Conservation (phyloP, 2,113 vertebrate species). For the Dascyllus trimaculatus region DNA sequence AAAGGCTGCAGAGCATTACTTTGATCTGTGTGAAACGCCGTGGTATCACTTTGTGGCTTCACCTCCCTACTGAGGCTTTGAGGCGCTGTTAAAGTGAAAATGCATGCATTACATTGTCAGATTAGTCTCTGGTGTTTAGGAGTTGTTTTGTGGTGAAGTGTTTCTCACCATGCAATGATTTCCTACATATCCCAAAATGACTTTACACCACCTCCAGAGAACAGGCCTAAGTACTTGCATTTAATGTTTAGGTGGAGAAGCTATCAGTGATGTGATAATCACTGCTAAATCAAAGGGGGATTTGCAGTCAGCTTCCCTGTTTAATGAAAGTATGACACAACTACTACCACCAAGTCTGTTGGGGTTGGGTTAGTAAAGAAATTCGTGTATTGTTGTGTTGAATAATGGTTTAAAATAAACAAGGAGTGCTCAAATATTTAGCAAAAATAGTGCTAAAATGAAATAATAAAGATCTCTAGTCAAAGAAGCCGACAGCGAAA, state of each 20-base stretch:
- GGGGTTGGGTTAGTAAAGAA: not conserved
- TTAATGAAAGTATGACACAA: not conserved
- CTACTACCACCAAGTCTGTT: not conserved
- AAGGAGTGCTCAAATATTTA: not conserved
- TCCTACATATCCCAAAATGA: not conserved
- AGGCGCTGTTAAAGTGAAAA: conserved; percentile 14
- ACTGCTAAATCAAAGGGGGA: not conserved
- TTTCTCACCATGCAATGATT: conserved; percentile 9
- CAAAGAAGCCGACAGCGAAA: not conserved
- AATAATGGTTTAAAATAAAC: not conserved
- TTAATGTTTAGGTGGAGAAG: not conserved
- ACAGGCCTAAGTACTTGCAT: not conserved
- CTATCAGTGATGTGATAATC: not conserved
- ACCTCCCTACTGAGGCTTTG: not conserved
- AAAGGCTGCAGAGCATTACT: conserved; percentile 17
- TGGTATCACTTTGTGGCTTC: conserved; percentile 21
- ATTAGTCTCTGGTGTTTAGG: not conserved
- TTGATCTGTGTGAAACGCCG: conserved; percentile 18
- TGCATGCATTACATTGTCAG: not conserved
- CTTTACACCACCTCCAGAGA: not conserved
- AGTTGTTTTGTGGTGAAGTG: conserved; percentile 21
- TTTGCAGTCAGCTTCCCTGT: not conserved
- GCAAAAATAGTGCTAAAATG: not conserved
- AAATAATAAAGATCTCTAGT: not conserved
- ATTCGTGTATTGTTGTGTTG: not conserved